phyloP scores from a whole-genome alignment of 2,888 invertebrate species.

The Drosophila ustulata region DNA sequence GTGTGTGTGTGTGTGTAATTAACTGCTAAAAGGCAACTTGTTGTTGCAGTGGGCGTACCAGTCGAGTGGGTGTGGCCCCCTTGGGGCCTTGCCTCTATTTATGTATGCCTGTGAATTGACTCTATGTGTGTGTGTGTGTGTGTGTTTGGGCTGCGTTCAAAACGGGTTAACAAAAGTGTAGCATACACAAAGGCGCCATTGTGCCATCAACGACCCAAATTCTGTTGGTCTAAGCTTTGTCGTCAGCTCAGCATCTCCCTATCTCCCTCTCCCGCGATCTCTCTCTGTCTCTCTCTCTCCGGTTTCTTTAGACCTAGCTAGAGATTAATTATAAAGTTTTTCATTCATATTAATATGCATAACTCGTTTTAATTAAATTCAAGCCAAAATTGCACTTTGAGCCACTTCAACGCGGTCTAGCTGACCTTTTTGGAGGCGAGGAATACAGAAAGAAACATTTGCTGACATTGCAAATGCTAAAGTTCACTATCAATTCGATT shows the following conservation, averaged over 20 bases:
- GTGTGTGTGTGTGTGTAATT: slow-evolving; percentile 64
- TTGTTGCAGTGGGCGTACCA: slow-evolving; percentile 68
- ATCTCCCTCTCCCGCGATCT: background rate
- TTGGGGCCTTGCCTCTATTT: slow-evolving; percentile 43
- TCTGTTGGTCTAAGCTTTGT: slow-evolving; percentile 47
- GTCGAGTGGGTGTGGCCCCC: slow-evolving; percentile 58
- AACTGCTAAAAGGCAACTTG: slow-evolving; percentile 79
- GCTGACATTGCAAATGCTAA: slow-evolving; percentile 2
- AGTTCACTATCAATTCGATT: background rate
- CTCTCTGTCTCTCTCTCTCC: background rate
- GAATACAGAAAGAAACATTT: background rate
- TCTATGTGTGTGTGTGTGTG: slow-evolving; percentile 23
- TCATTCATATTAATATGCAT: slow-evolving; percentile 74
- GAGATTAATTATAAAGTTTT: slow-evolving; percentile 73
- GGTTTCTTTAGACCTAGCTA: slow-evolving; percentile 19
- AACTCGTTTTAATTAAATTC: slow-evolving; percentile 59
- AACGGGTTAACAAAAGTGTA: slow-evolving; percentile 79
- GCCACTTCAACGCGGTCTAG: background rate
- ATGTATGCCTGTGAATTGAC: slow-evolving; percentile 18
- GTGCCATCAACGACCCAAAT: slow-evolving; percentile 76
- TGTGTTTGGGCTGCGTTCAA: slow-evolving; percentile 43
- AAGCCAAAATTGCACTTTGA: background rate
- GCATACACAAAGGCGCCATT: slow-evolving; percentile 81
- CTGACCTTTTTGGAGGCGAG: background rate
- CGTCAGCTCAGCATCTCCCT: slow-evolving; percentile 14